phyloP scores from a whole-genome alignment of 2,888 invertebrate species.

The Sepiola atlantica region DNA sequence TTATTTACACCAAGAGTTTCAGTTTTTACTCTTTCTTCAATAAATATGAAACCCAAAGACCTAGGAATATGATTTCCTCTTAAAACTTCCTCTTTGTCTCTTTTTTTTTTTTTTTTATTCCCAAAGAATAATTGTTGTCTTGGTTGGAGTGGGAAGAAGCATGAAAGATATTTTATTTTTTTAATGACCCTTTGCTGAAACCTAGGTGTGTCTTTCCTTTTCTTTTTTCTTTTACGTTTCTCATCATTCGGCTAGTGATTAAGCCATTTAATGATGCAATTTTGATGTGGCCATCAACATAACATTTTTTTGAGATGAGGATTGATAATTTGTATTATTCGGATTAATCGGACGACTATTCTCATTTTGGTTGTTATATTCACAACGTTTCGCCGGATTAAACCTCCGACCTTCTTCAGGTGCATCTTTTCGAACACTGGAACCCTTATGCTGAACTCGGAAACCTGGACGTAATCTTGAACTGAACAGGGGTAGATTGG shows the following conservation, averaged over 20 bases:
- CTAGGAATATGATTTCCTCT: neutral
- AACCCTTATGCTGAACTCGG: too few species aligned
- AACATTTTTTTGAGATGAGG: too few species aligned
- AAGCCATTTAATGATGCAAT: neutral
- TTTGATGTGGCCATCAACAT: neutral
- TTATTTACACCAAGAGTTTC: neutral
- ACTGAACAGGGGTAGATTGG: too few species aligned
- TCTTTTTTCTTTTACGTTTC: neutral
- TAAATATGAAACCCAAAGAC: neutral
- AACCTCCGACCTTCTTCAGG: too few species aligned
- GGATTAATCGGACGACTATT: too few species aligned
- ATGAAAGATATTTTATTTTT: neutral
- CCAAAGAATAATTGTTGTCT: neutral
- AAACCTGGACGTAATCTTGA: too few species aligned
- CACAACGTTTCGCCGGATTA: too few species aligned
- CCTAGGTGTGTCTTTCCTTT: neutral
- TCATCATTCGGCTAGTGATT: neutral
- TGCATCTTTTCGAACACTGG: too few species aligned
- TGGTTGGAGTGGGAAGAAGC: neutral
- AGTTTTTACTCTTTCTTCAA: neutral
- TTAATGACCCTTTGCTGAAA: neutral
- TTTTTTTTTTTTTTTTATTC: too few species aligned
- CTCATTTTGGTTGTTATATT: too few species aligned
- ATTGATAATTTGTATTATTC: too few species aligned
- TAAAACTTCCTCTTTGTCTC: neutral